Conservation (phyloP, 2,888 invertebrate genomes). For the Eilema griseolum region DNA sequence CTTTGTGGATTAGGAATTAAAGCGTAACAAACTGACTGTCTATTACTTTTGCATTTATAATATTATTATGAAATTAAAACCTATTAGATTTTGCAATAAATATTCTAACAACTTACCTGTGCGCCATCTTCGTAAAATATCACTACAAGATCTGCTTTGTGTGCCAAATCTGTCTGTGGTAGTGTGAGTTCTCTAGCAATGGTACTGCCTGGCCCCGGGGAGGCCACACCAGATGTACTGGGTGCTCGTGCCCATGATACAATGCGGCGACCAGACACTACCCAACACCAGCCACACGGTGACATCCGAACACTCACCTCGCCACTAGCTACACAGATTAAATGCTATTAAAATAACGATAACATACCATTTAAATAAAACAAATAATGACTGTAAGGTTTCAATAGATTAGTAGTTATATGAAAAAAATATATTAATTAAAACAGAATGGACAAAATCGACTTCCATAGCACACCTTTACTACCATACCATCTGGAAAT, state of each 20-base stretch:
- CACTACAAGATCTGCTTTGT: conserved; percentile 94
- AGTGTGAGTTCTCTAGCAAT: conserved; percentile 95
- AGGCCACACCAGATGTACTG: conserved; percentile 35
- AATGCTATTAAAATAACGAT: background rate
- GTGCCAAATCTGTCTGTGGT: conserved; percentile 97
- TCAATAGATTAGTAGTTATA: too few relatives aligned
- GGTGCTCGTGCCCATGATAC: conserved; percentile 94
- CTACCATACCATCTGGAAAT: too few relatives aligned
- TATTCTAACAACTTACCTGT: conserved; percentile 59
- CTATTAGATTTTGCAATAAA: background rate
- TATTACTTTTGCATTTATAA: too few relatives aligned
- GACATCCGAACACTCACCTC: conserved; percentile 89
- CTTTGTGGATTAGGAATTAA: too few relatives aligned
- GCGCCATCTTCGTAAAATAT: conserved; percentile 87
- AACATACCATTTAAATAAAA: background rate
- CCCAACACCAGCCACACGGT: conserved; percentile 92
- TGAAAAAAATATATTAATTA: too few relatives aligned
- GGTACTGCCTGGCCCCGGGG: conserved; percentile 60
- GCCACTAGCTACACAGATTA: conserved; percentile 73
- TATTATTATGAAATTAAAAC: background rate
- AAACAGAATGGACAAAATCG: too few relatives aligned
- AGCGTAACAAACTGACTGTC: too few relatives aligned
- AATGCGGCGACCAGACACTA: conserved; percentile 94
- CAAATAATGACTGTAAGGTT: too few relatives aligned
- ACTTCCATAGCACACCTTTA: too few relatives aligned